Evolutionary conservation across 2,797 vertebrate genomes (phyloP), one percentile per base, ranked within the genome.

Genomic region (Caiman crocodilus): DNA sequence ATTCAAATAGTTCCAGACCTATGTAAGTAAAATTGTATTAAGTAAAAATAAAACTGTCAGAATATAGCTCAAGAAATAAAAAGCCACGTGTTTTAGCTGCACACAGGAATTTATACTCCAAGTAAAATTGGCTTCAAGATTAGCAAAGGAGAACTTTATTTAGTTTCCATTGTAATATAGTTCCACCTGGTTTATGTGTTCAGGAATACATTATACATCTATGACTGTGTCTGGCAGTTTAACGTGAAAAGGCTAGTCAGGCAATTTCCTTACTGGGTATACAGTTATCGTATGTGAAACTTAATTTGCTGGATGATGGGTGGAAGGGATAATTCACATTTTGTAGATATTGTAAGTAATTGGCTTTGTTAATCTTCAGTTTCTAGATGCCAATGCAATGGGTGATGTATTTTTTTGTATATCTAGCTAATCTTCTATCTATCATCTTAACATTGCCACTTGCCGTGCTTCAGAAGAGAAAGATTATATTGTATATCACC

Each of bases 181-280:
- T 26, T 73, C 57, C 21, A 26, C 42, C 58, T 78, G 30, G 55
- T 4, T 75, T 3, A n/a, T 82, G 8, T 5, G 88, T 21, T 13
- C 2, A 65, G 65, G 74, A 63, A 58, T 56, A 7, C 77, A 13
- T 67, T 50, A 50, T 50, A 50, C 42, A 0, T 35, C 14, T 85
- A 15, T 21, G 1, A 59, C 2, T 63, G 73, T 3, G 58, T 56
- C 28, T 79, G 28, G 1, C 2, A 61, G 11, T 1, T 3, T 50
- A 63, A 1, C 30, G 5, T 23, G 28, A 5, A 2, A 4, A 7
- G 1, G 76, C 28, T 67, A 1, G 21, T 16, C 8, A 3, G 20
- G 26, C 84, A 77, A 42, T 71, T 71, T 71, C 67, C 21, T 42
- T 42, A 71, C 21, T 42, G 4, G 21, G 20, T 42, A 65, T 55